Evolutionary conservation across 2,888 invertebrate genomes (phyloP).

Genomic region (Lordiphosa fenestrarum): DNA sequence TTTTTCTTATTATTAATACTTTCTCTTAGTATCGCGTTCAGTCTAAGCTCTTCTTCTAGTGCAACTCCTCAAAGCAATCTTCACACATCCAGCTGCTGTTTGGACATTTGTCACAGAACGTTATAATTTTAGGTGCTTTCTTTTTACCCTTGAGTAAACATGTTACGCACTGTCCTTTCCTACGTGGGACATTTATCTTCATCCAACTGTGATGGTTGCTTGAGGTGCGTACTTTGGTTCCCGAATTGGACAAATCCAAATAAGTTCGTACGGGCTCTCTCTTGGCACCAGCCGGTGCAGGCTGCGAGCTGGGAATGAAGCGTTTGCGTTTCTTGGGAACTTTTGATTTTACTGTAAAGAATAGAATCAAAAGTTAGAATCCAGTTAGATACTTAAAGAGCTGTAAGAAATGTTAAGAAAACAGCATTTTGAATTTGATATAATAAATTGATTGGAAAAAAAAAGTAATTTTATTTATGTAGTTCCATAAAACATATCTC

Average conservation of each 20-base stretch:
- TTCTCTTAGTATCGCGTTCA: not conserved
- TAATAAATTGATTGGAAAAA: not conserved
- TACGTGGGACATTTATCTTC: not conserved
- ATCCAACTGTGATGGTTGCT: constrained; percentile 1
- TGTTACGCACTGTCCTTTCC: not conserved
- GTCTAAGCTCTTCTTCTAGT: constrained; percentile 11
- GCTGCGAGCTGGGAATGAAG: too few species aligned
- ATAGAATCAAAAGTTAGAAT: too few species aligned
- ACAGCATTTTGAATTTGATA: not conserved
- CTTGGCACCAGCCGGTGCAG: not conserved
- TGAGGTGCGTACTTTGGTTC: constrained; percentile 33
- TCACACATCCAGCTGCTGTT: constrained; percentile 78
- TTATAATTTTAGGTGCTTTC: constrained; percentile 18
- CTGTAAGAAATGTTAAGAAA: not conserved
- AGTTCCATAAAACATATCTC: constrained; percentile 70
- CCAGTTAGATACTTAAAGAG: too few species aligned
- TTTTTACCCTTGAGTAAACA: not conserved
- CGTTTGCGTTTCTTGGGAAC: too few species aligned
- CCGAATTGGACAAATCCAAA: constrained; percentile 51
- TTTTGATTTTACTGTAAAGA: too few species aligned
- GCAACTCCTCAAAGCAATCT: constrained; percentile 65
- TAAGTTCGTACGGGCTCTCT: constrained; percentile 20
- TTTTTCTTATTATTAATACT: not conserved
- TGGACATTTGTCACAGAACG: constrained; percentile 78
- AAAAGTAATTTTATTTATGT: constrained; percentile 15